Base-by-base conservation (phyloP, 2,797 vertebrate genomes). In the Xenopus petersii region DNA sequence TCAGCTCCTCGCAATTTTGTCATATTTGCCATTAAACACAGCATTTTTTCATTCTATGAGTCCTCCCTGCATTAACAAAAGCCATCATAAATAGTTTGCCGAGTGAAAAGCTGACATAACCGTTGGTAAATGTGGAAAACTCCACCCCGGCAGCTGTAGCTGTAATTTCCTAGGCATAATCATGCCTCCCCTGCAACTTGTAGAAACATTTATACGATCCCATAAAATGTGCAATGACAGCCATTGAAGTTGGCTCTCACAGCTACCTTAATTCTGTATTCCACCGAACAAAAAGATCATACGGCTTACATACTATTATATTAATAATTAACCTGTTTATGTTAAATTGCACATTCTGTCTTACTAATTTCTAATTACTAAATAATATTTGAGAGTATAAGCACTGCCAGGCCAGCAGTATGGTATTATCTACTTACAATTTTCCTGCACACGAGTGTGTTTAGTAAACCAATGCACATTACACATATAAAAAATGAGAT, bases 401-500 rank as follows among this genome's bases (percentile, higher is more conserved):
- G 5, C 26, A 74, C 10, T 16, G 10, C 12, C 47, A 33, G 71
- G 66, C 54, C 54, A 65, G 56, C 51, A 74, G 15, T 59, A 74
- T 66, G 64, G 54, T 67, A 30, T 59, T 66, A 49, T 65, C 64
- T 48, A 63, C 60, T 61, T 13, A 11, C 15, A 63, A 54, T 64
- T 64, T 72, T 47, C 36, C 12, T 59, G 36, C 55, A 60, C 21
- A 33, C 63, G 67, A 67, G 36, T 74, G 36, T 74, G 71, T 60
- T 74, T 55, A 67, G n/a, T n/a, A 74, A 49, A 65, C 63, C 55
- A 74, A 26, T 58, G 62, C 55, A 67, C 71, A 65, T 60, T 30
- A 49, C 42, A 74, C 64, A 26, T 66, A 42, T 42, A 26, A 67
- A 74, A 63, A 73, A 74, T 74, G 42, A 66, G 71, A 73, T 73